Percentiles rank a stretch among this genome's conserved stretches.
phyloP scores from a whole-genome alignment of 2,888 invertebrate genomes.

The Mythimna pallens region DNA sequence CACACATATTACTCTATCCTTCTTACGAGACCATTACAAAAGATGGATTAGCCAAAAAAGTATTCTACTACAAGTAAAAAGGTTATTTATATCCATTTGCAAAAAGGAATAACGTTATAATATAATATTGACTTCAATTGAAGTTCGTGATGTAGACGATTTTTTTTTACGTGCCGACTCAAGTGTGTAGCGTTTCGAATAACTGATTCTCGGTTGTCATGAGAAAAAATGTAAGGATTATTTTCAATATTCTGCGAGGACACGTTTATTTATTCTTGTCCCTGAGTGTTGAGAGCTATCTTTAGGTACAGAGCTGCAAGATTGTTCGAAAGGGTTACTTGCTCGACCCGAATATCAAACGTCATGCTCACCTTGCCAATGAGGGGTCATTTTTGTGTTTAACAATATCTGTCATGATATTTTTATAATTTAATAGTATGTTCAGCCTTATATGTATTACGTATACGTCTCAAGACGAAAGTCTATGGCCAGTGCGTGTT shows the following conservation, averaged over 20 bases:
- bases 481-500: no score
- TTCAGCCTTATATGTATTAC: no score
- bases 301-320: no score
- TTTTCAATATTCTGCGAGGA: background rate
- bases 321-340: no score
- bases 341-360: no score
- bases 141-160: background rate
- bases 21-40: background rate
- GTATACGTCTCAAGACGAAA: no score
- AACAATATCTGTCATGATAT: no score
- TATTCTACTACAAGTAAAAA: background rate
- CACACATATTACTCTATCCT: no score
- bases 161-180: background rate
- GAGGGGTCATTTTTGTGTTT: no score
- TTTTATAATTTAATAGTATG: no score
- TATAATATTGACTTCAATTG: slow-evolving; percentile 17
- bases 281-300: background rate
- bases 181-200: background rate
- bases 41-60: slow-evolving; percentile 11
- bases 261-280: background rate
- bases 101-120: slow-evolving; percentile 1
- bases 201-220: background rate
- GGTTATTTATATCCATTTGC: slow-evolving; percentile 3
- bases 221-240: background rate
- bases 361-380: no score